phyloP scores from a whole-genome alignment of 2,113 vertebrate genomes.

The Tetraodon nigroviridis region DNA sequence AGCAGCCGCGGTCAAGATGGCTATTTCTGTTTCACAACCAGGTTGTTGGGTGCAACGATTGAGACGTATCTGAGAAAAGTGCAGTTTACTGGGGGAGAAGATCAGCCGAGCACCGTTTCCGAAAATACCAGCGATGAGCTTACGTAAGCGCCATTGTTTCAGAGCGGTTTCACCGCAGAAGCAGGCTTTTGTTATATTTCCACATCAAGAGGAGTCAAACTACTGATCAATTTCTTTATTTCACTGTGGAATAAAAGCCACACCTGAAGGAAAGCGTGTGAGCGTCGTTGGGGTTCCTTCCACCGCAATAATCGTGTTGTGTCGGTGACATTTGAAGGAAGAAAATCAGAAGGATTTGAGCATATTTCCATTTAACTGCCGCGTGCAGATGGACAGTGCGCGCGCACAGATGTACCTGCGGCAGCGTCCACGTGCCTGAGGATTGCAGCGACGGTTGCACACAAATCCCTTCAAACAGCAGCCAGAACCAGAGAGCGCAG shows the following conservation, averaged over 20 bases:
- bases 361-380: slow-evolving; percentile 1
- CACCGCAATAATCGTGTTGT: too few relatives aligned
- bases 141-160: slow-evolving; percentile 15
- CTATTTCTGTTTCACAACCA: slow-evolving; percentile 20
- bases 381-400: slow-evolving; percentile 5
- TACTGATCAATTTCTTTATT: too few relatives aligned
- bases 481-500: slow-evolving; percentile 69
- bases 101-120: neutral
- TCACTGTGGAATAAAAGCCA: slow-evolving; percentile 12
- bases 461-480: slow-evolving; percentile 72
- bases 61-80: neutral
- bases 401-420: slow-evolving; percentile 18
- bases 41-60: neutral
- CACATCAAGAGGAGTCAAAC: too few relatives aligned
- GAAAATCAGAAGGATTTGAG: too few relatives aligned
- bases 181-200: too few relatives aligned
- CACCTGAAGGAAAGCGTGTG: neutral
- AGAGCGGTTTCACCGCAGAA: neutral
- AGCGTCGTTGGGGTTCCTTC: too few relatives aligned
- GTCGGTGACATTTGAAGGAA: too few relatives aligned
- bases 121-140: slow-evolving; percentile 13
- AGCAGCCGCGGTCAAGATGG: too few relatives aligned
- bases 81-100: slow-evolving; percentile 14
- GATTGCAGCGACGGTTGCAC: slow-evolving; percentile 41
- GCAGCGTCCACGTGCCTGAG: slow-evolving; percentile 19